Evolutionary conservation across 2,113 vertebrate genomes (phyloP).

Genomic region (Aramus guarauna): DNA sequence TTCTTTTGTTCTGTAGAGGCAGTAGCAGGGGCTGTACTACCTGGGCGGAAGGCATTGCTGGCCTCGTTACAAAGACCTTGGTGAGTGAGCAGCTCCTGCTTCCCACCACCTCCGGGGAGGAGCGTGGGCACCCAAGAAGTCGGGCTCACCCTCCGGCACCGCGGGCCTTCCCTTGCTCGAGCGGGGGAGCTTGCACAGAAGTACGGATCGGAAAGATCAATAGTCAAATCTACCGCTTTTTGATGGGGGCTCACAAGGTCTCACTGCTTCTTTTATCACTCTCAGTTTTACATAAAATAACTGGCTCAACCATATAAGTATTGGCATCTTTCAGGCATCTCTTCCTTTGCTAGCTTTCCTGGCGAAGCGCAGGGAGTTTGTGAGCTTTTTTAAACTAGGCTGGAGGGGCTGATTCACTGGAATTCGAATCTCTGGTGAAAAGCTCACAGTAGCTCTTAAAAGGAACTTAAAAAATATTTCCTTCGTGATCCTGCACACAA

Average conservation of each 20-base stretch:
- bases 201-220: not conserved
- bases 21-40: not conserved
- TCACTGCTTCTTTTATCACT: not conserved
- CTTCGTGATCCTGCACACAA: conserved; percentile 3
- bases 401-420: not conserved
- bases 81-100: not conserved
- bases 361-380: not conserved
- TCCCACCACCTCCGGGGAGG: not conserved
- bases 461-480: conserved; percentile 40
- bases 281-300: not conserved
- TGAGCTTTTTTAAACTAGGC: conserved; percentile 4
- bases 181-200: not conserved
- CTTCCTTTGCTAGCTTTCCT: not conserved
- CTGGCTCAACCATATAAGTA: not conserved
- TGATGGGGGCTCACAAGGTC: not conserved
- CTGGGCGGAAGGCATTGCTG: not conserved
- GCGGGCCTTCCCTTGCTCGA: not conserved
- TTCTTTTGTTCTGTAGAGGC: not conserved
- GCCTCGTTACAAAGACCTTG: not conserved
- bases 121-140: not conserved
- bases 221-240: not conserved
- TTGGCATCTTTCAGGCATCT: not conserved
- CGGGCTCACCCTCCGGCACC: not conserved
- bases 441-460: not conserved
- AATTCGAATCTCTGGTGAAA: conserved; percentile 10